These are phyloP conservation scores for Anthophora plumipes DNA, from an alignment of 2,888 invertebrate genomes.

Conservation along the genomic window DNA sequence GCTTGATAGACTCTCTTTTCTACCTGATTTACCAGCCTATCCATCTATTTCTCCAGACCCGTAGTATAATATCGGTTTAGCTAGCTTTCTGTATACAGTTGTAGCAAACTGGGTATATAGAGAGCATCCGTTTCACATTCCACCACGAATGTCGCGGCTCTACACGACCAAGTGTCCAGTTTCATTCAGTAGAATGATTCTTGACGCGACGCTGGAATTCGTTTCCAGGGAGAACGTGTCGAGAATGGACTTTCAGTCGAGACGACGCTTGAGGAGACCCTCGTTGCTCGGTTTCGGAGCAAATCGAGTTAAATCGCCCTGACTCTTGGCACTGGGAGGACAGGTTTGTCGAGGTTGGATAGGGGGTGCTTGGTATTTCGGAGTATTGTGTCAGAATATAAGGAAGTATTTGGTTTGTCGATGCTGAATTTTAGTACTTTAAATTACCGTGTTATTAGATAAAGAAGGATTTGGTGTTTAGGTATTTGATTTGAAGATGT, in stretches of 20 bases:
- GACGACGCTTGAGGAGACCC: neutral
- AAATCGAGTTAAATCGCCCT: conserved; percentile 16
- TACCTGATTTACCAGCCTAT: too few species aligned
- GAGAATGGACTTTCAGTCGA: conserved; percentile 41
- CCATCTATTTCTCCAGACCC: conserved; percentile 46
- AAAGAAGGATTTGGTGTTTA: neutral
- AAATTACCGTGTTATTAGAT: too few species aligned
- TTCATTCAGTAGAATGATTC: conserved; percentile 75
- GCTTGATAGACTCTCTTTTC: too few species aligned
- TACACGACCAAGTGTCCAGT: conserved; percentile 71
- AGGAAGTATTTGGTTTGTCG: neutral
- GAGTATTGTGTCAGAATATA: neutral
- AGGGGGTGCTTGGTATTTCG: neutral
- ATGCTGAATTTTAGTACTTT: too few species aligned
- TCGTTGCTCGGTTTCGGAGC: conserved; percentile 17
- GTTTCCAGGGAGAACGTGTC: conserved; percentile 37
- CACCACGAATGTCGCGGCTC: conserved; percentile 63
- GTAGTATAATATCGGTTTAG: conserved; percentile 23
- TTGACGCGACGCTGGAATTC: conserved; percentile 51
- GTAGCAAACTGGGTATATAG: conserved; percentile 52
- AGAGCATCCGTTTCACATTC: conserved; percentile 74
- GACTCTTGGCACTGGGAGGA: neutral
- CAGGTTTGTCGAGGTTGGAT: neutral
- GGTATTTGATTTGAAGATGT: too few species aligned
- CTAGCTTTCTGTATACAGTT: conserved; percentile 43